Evolutionary conservation across 2,888 invertebrate genomes (phyloP), one percentile per base, ranked within the genome.

Genomic region (Luperina nickerlii): DNA sequence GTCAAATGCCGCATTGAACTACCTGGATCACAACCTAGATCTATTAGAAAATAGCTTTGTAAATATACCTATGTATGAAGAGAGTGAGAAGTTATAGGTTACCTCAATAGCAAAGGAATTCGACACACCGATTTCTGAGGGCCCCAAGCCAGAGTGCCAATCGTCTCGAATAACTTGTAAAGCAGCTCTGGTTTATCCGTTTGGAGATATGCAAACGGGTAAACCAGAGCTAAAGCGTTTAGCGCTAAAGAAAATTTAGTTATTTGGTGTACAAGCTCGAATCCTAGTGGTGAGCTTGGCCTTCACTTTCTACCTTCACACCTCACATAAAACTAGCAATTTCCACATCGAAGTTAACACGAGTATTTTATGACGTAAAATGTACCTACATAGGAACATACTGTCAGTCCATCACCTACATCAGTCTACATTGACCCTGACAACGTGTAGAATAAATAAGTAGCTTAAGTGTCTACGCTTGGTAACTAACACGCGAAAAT

Each of bases 361-460:
- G 18, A 54, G 62, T 80, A 60, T 77, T 66, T 67, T 45, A 83
- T 67, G 77, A 77, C 42, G 38, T 51, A 66, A 79, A 42, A 20
- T 83, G n/a, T 66, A 20, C 38, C 38, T 42, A 60, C 42, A 77
- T 51, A 67, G 4, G n/a, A 76, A 24, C 60, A 42, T 51, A 32
- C 79, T 83, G 66, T 54, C 57, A 77, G 60, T 66, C 66, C 66
- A 83, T 78, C 83, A 77, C 32, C 54, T n/a, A 66, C 66, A 77
- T 77, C n/a, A 1, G 78, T 9, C 79, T 38, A 77, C 51, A 78
- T 80, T 51, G 54, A 51, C 83, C 79, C 66, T 51, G 32, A 32
- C 83, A 38, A 32, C 84, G 84, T 24, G 9, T 51, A 4, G 83
- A 80, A 80, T 80, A 67, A 45, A 60, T 80, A 83, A 83, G 32